phyloP scores from a whole-genome alignment of 2,797 vertebrate species.

The Gobionotothen gibberifrons region DNA sequence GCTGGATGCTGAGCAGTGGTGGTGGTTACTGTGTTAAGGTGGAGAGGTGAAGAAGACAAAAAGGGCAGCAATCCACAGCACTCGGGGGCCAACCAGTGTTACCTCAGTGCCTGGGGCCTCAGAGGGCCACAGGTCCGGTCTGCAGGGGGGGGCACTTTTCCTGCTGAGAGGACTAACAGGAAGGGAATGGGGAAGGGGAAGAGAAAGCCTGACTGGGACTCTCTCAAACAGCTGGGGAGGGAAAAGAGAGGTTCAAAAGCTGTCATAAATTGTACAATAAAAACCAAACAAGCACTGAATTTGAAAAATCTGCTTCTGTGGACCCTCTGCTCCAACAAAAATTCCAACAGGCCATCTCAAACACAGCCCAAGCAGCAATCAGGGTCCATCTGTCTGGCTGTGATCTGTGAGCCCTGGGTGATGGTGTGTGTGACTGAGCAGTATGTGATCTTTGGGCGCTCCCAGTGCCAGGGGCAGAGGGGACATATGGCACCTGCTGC shows the following conservation, averaged over 20 bases:
- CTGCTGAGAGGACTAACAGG: constrained; percentile 58
- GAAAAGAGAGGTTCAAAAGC: constrained; percentile 33
- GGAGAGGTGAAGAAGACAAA: constrained; percentile 22
- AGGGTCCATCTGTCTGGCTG: constrained; percentile 70
- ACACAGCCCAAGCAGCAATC: constrained; percentile 48
- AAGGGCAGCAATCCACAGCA: constrained; percentile 70
- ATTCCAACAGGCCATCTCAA: constrained; percentile 41
- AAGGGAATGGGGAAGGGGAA: constrained; percentile 41
- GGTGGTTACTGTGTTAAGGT: constrained; percentile 9
- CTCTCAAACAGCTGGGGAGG: constrained; percentile 80
- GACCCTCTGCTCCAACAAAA: constrained; percentile 13
- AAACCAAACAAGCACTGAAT: constrained; percentile 34
- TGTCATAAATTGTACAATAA: constrained; percentile 13
- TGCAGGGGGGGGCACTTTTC: constrained; percentile 50
- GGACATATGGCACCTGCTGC: constrained; percentile 82
- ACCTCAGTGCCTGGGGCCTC: constrained; percentile 86
- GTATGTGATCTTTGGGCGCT: constrained; percentile 73
- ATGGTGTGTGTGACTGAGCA: constrained; percentile 76
- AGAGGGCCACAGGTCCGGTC: constrained; percentile 70
- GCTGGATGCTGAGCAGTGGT: constrained; percentile 9
- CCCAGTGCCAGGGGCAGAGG: constrained; percentile 60
- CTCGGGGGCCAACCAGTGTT: constrained; percentile 73
- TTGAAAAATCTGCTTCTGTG: constrained; percentile 25
- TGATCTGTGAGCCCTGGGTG: constrained; percentile 75
- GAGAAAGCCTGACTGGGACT: constrained; percentile 52